These are phyloP conservation scores for Petroica traversi DNA, from an alignment of 2,113 vertebrate species.

Conservation along the genomic window DNA sequence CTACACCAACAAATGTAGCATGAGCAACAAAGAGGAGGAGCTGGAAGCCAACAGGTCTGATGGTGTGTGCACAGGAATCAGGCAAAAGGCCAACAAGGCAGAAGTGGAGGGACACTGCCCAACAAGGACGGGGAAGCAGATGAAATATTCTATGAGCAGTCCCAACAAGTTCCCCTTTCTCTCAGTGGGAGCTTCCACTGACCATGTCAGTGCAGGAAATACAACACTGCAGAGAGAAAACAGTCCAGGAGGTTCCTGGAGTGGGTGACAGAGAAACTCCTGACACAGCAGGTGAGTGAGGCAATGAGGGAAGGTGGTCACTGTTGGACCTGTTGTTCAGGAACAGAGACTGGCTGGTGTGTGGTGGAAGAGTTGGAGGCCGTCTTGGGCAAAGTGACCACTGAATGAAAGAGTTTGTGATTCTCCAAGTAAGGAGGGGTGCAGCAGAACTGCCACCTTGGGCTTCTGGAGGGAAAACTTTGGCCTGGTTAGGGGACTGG, in stretches of 20 bases:
- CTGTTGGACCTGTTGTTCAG: not conserved
- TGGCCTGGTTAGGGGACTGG: not conserved
- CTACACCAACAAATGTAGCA: not conserved
- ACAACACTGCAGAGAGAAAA: not conserved
- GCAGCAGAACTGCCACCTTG: not conserved
- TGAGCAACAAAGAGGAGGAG: not conserved
- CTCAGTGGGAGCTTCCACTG: not conserved
- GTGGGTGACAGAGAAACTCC: not conserved
- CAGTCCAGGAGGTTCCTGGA: not conserved
- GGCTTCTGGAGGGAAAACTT: not conserved
- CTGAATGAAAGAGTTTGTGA: not conserved
- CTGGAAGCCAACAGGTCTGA: not conserved
- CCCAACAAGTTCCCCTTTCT: not conserved
- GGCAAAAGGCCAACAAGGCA: not conserved
- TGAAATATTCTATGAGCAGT: not conserved
- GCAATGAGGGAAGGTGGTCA: rapidly evolving
- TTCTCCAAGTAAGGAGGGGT: not conserved
- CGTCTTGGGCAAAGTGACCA: not conserved
- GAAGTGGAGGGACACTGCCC: not conserved
- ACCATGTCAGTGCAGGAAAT: not conserved
- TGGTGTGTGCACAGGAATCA: not conserved
- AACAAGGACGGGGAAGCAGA: not conserved
- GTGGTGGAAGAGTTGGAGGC: not conserved
- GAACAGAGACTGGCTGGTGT: not conserved
- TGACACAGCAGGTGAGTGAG: not conserved